Evolutionary conservation across 2,888 invertebrate genomes (phyloP).

Genomic region (Microctonus aethiopoides): DNA sequence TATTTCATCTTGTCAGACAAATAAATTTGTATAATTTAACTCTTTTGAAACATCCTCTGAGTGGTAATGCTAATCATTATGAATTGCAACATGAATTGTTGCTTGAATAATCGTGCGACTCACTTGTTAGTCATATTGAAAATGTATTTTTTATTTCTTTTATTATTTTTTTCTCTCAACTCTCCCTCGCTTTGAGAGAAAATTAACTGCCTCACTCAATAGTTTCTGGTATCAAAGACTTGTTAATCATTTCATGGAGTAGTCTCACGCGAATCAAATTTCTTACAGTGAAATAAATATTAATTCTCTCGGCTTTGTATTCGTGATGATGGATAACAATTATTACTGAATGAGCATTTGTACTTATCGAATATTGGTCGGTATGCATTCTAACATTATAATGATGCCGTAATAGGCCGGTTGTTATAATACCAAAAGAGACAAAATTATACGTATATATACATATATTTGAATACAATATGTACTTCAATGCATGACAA

Average conservation of each 20-base stretch:
- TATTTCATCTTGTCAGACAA: conserved; percentile 8
- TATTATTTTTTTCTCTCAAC: background rate
- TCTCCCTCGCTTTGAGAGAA: background rate
- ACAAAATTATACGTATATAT: background rate
- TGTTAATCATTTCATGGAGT: conserved; percentile 1
- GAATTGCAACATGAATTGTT: conserved; percentile 27
- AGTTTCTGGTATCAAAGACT: background rate
- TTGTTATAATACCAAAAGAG: conserved; percentile 5
- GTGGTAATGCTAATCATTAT: conserved; percentile 18
- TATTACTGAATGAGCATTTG: conserved; percentile 19
- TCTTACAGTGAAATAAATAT: background rate
- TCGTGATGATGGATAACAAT: conserved; percentile 2
- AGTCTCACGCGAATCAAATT: background rate
- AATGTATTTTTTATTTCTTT: conserved; percentile 1
- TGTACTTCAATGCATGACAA: conserved; percentile 4
- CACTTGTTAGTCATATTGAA: background rate
- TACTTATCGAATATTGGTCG: conserved; percentile 17
- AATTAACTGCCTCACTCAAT: conserved; percentile 4
- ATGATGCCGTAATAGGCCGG: background rate
- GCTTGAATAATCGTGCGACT: conserved; percentile 22
- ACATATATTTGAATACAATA: background rate
- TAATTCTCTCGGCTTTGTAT: background rate
- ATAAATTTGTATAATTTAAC: background rate
- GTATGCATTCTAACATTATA: background rate
- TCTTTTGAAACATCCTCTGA: background rate